A percentile compares a stretch with the other conserved stretches of the same genome.
phyloP scores from a whole-genome alignment of 2,888 invertebrate species.

The Scaeva pyrastri region DNA sequence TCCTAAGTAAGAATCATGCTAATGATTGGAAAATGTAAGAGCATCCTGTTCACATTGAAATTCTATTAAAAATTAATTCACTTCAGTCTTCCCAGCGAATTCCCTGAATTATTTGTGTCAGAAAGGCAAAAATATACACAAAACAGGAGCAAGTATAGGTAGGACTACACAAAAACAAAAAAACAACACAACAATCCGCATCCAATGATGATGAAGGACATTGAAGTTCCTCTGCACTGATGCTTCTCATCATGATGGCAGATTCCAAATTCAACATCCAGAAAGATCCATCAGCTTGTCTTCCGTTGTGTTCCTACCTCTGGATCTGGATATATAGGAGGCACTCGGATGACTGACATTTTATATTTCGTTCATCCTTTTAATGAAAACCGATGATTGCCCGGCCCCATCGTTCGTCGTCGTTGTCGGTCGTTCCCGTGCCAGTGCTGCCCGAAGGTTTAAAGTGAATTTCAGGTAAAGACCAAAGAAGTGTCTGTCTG shows the following conservation, averaged over 20 bases:
- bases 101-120: constrained; percentile 65
- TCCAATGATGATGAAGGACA: constrained; percentile 3
- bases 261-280: constrained; percentile 10
- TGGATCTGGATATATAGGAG: neutral
- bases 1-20: neutral
- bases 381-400: constrained; percentile 53
- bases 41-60: constrained; percentile 59
- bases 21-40: constrained; percentile 66
- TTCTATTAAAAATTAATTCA: constrained; percentile 73
- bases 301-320: neutral
- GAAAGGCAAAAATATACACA: constrained; percentile 41
- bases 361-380: constrained; percentile 56
- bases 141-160: neutral
- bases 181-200: constrained; percentile 1
- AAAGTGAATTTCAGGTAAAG: constrained; percentile 51
- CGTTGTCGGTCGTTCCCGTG: too few species aligned
- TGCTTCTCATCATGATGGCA: neutral
- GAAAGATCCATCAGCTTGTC: constrained; percentile 1
- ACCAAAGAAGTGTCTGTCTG: constrained; percentile 1
- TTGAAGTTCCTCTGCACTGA: constrained; percentile 22
- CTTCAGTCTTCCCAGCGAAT: constrained; percentile 33
- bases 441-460: constrained; percentile 53
- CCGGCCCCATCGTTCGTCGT: too few species aligned
- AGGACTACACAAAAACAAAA: too few species aligned
- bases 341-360: constrained; percentile 43